These are phyloP conservation scores for Porites lobata DNA, from an alignment of 92 coral and sea anemone species.

Conservation along the genomic window DNA sequence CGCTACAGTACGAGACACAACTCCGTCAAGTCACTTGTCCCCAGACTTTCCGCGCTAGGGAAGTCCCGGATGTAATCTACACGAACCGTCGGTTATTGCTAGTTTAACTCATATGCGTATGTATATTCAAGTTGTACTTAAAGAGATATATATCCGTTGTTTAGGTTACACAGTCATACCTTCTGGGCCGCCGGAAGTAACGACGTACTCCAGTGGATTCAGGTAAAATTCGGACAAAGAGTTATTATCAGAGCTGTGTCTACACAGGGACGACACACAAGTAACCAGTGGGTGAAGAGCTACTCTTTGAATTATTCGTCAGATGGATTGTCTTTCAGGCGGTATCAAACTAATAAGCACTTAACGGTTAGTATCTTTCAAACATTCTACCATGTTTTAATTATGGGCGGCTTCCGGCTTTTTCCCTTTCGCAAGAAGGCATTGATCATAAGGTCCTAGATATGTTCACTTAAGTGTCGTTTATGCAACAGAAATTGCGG, in stretches of 20 bases:
- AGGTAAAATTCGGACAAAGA: constrained; percentile 28
- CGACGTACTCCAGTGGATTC: background rate
- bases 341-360: constrained; percentile 14
- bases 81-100: too few species aligned
- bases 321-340: constrained; percentile 16
- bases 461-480: too few species aligned
- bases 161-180: background rate
- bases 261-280: constrained; percentile 48
- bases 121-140: too few species aligned
- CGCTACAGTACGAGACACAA: too few species aligned
- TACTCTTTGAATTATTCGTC: constrained; percentile 56
- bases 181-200: background rate
- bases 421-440: too few species aligned
- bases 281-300: constrained; percentile 39
- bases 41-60: too few species aligned
- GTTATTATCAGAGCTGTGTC: constrained; percentile 36
- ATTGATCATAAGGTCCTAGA: too few species aligned
- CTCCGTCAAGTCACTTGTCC: too few species aligned
- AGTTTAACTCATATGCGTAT: too few species aligned
- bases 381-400: background rate
- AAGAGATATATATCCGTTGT: background rate
- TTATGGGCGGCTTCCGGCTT: too few species aligned
- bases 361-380: background rate
- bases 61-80: too few species aligned
- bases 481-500: too few species aligned